Evolutionary conservation across 1,140 invertebrate genomes (phyloP).

Genomic region (Melitaea cinxia): DNA sequence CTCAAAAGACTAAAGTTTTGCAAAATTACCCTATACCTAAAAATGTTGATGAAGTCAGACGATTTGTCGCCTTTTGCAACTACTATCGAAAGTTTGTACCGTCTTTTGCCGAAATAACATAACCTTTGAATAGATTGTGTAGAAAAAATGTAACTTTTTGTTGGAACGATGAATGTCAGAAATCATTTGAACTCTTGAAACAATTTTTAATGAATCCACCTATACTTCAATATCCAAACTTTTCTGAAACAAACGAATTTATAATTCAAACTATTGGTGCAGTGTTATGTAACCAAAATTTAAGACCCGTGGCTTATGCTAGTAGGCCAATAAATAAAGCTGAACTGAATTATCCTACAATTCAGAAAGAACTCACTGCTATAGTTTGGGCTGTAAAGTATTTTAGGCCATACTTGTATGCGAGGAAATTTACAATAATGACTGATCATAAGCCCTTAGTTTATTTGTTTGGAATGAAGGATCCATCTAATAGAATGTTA

Average conservation of each 20-base stretch:
- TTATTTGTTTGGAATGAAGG: constrained; percentile 32
- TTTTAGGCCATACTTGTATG: constrained; percentile 41
- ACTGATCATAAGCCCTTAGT: constrained; percentile 36
- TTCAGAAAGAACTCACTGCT: constrained; percentile 49
- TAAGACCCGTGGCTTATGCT: constrained; percentile 17
- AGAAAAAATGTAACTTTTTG: constrained; percentile 2
- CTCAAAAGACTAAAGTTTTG: too few species aligned
- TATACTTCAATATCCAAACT: constrained; percentile 25
- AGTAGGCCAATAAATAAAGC: constrained; percentile 6
- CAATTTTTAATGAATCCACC: constrained; percentile 2
- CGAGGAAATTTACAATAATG: constrained; percentile 25
- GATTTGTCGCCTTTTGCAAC: too few species aligned
- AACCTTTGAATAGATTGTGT: background rate
- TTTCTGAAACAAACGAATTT: constrained; percentile 20
- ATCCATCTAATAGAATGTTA: constrained; percentile 13
- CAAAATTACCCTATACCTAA: too few species aligned
- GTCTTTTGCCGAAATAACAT: constrained; percentile 1
- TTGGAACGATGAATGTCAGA: background rate
- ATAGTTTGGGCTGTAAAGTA: constrained; percentile 41
- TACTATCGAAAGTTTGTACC: constrained; percentile 3
- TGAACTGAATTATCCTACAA: background rate
- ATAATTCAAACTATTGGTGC: constrained; percentile 27
- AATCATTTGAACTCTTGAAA: background rate
- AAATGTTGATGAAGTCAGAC: too few species aligned
- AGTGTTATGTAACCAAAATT: constrained; percentile 12